phyloP scores from a whole-genome alignment of 2,888 invertebrate species.

The Dryocosmus kuriphilus region DNA sequence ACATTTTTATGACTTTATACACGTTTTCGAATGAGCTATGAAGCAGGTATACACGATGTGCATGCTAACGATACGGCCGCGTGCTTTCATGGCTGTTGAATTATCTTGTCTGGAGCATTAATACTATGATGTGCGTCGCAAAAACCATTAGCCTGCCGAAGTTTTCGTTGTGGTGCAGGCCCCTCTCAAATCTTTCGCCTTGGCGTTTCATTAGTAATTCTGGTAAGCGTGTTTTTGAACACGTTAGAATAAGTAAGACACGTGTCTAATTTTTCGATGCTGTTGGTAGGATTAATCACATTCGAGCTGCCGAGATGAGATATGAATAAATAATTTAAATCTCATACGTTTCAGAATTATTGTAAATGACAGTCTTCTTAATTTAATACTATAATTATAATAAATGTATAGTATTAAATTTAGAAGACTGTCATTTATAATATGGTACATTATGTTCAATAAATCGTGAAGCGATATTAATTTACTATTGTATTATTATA shows the following conservation, averaged over 20 bases:
- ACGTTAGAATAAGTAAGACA: constrained; percentile 6
- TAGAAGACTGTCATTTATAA: too few species aligned
- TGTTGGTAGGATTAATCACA: not conserved
- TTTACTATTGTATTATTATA: too few species aligned
- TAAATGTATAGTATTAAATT: too few species aligned
- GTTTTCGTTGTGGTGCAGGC: not conserved
- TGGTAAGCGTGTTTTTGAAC: not conserved
- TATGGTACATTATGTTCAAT: too few species aligned
- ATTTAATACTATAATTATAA: not conserved
- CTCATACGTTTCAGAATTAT: not conserved
- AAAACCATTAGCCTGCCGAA: not conserved
- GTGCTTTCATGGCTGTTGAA: constrained; percentile 66
- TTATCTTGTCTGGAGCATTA: constrained; percentile 54
- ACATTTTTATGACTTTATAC: not conserved
- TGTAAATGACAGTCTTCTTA: not conserved
- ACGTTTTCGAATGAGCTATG: not conserved
- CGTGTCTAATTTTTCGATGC: not conserved
- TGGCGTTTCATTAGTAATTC: constrained; percentile 14
- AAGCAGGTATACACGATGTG: constrained; percentile 41
- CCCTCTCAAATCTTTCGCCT: not conserved
- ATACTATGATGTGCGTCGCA: not conserved
- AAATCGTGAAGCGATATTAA: too few species aligned
- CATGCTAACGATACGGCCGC: constrained; percentile 64
- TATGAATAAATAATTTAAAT: not conserved
- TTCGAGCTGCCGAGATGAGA: not conserved